Percentiles rank a stretch among this genome's conserved stretches.
Evolutionary conservation across 2,113 vertebrate species (phyloP).

Genomic region (Aspiorhynchus laticeps): DNA sequence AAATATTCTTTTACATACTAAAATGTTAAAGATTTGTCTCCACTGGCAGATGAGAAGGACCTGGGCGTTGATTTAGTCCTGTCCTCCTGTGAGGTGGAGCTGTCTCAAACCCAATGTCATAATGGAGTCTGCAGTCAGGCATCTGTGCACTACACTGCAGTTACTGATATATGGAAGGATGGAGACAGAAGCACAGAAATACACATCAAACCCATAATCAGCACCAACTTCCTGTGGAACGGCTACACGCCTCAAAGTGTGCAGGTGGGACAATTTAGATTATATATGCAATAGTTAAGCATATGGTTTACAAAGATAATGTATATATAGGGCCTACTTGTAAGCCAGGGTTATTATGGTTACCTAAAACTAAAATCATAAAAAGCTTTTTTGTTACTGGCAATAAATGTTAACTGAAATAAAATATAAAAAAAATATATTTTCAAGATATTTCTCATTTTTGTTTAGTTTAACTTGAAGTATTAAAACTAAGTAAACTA

Average conservation of each 20-base stretch:
- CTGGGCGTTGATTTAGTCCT: constrained; percentile 81
- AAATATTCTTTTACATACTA: background rate
- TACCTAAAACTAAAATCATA: no score
- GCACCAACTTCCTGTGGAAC: constrained; percentile 84
- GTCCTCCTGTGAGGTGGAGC: constrained; percentile 84
- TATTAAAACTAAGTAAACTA: no score
- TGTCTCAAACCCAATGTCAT: constrained; percentile 73
- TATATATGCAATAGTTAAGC: background rate
- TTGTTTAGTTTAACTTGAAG: no score
- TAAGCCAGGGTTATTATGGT: no score
- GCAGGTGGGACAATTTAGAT: constrained; percentile 72
- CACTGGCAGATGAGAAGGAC: constrained; percentile 58
- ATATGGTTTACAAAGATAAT: background rate
- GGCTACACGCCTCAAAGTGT: constrained; percentile 78
- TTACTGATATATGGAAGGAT: constrained; percentile 81
- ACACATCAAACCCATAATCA: constrained; percentile 73
- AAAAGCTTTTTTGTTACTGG: no score
- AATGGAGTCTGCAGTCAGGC: constrained; percentile 76
- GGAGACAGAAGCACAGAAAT: constrained; percentile 80
- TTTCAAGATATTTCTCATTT: no score
- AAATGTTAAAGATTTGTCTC: background rate
- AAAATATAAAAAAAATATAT: no score
- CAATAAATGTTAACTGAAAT: no score
- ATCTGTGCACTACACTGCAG: constrained; percentile 76
- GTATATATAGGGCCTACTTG: no score